Evolutionary conservation across 2,888 invertebrate species (phyloP).

Genomic region (Tenthredo scrophulariae): DNA sequence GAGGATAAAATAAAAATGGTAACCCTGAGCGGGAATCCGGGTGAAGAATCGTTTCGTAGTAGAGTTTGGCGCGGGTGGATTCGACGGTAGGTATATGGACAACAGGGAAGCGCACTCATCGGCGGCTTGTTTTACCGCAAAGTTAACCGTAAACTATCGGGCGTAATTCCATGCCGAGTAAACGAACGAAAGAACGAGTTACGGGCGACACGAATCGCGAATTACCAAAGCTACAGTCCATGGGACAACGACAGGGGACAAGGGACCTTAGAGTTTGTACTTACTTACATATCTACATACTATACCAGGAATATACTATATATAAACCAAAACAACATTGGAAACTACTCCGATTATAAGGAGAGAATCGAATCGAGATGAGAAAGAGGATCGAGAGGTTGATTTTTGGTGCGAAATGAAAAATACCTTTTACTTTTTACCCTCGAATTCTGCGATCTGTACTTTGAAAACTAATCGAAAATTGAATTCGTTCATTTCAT

Average conservation of each 20-base stretch:
- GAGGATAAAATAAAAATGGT: neutral
- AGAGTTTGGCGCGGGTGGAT: neutral
- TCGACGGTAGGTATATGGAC: conserved; percentile 58
- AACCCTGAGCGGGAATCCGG: neutral
- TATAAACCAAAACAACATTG: conserved; percentile 69
- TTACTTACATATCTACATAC: neutral
- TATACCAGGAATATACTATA: neutral
- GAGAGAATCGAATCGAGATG: neutral
- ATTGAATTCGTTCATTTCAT: neutral
- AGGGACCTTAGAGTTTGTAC: neutral
- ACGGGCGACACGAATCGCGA: conserved; percentile 76
- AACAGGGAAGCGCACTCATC: conserved; percentile 76
- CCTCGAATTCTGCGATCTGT: no score
- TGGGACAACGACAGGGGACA: conserved; percentile 62
- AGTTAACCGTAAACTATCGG: conserved; percentile 70
- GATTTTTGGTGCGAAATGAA: neutral
- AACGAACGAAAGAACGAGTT: conserved; percentile 67
- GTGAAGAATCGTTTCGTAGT: neutral
- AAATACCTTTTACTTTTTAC: no score
- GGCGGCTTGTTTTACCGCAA: conserved; percentile 72
- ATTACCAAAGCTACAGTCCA: conserved; percentile 67
- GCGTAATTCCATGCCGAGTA: conserved; percentile 61
- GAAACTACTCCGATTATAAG: conserved; percentile 72
- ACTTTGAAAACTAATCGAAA: neutral
- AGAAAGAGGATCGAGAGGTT: neutral